Evolutionary conservation across 2,113 vertebrate species (phyloP), one percentile per base, ranked within the genome.

Genomic region (Burhinus bistriatus): DNA sequence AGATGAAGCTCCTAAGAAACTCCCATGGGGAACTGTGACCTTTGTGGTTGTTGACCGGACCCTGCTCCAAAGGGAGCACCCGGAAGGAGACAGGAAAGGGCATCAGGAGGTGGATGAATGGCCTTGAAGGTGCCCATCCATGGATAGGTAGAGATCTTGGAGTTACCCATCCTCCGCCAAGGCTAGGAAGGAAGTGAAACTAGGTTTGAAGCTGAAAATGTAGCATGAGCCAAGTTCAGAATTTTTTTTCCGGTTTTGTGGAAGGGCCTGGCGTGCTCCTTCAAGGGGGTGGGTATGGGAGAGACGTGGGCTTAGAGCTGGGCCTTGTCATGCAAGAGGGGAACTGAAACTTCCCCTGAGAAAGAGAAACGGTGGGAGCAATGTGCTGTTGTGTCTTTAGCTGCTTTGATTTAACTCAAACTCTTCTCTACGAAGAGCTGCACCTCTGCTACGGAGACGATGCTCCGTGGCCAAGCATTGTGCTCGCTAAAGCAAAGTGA

Each of bases 111-210:
- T 8, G 12, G 29, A 7, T 36, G 36, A 11, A 30, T 49, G 32
- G 29, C 47, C 70, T 71, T 59, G 38, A 40, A 57, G 23, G 12
- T 22, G 32, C 27, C 59, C n/a, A 16, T 38, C 42, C 57, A 15
- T 7, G 42, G 13, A 14, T 58, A 19, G 21, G 22, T 42, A 70
- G n/a, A 72, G 38, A 75, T 38, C 21, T 20, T 38, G 55, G 19
- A 25, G 38, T 64, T 38, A 54, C 40, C 15, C 40, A 36, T 11
- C 49, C 38, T 22, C 34, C 78, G 9, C 25, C 38, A 77, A 72
- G 45, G 26, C 34, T 36, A 14, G 44, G 79, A 65, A 83, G 93
- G 94, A 90, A 94, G 51, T 6, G 11, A 81, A 92, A 91, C 21
- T 20, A 34, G 4, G 0, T 59, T 12, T 0, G 3, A 40, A 86